Percentiles rank a stretch among this genome's conserved stretches.
These are phyloP conservation scores for Hyalella azteca DNA, from an alignment of 2,888 invertebrate genomes.

Conservation along the genomic window DNA sequence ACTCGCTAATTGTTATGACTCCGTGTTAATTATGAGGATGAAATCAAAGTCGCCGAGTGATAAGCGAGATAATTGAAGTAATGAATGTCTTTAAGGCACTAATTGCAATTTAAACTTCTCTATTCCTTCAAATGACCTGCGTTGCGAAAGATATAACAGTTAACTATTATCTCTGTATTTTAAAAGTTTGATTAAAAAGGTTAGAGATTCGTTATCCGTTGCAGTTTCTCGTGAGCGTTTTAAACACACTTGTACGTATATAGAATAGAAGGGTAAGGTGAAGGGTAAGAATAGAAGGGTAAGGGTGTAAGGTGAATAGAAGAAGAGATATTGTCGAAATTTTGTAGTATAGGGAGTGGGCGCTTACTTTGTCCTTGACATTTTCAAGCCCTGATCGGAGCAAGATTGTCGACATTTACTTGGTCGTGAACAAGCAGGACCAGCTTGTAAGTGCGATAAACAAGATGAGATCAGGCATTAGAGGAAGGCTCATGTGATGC, in stretches of 20 bases:
- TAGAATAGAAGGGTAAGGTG: too few relatives aligned
- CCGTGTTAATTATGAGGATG: neutral
- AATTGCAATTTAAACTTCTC: too few relatives aligned
- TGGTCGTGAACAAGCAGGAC: neutral
- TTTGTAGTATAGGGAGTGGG: neutral
- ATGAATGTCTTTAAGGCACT: neutral
- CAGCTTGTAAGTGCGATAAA: neutral
- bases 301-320: too few relatives aligned
- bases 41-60: neutral
- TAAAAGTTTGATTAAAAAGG: too few relatives aligned
- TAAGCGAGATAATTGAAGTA: neutral
- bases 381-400: neutral
- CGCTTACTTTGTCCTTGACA: neutral
- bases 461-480: conserved; percentile 28
- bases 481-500: conserved; percentile 1
- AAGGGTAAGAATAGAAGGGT: too few relatives aligned
- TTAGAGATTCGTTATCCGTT: too few relatives aligned
- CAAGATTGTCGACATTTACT: neutral
- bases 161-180: too few relatives aligned
- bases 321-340: too few relatives aligned
- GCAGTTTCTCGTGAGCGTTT: too few relatives aligned
- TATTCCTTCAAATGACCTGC: too few relatives aligned
- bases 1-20: neutral
- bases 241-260: too few relatives aligned
- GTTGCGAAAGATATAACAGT: too few relatives aligned